Conservation (phyloP, 2,113 vertebrate genomes). For the Tachysurus fulvidraco region DNA sequence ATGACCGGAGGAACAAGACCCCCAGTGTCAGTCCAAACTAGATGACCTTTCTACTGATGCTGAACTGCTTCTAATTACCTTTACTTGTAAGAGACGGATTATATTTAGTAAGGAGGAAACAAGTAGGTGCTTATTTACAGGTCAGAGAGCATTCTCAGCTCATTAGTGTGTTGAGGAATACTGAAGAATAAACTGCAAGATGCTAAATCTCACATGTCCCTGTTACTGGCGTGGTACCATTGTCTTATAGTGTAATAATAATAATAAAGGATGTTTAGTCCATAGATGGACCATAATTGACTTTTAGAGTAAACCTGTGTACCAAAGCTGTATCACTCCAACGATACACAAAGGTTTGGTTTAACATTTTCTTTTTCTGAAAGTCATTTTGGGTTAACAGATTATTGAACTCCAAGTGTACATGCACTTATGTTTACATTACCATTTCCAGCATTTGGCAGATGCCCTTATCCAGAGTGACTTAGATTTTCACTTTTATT, state of each 20-base stretch:
- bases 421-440: too few relatives aligned
- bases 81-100: background rate
- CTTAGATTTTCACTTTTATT: too few relatives aligned
- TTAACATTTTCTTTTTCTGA: background rate
- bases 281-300: background rate
- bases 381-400: background rate
- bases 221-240: background rate
- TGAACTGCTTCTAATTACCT: background rate
- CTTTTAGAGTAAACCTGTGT: background rate
- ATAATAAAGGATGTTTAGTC: background rate
- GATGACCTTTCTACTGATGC: constrained; percentile 13
- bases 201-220: background rate
- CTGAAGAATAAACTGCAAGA: background rate
- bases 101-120: too few relatives aligned
- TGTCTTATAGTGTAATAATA: background rate
- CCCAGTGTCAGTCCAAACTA: background rate
- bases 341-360: background rate
- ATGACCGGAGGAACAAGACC: background rate
- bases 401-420: background rate
- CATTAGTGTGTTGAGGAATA: background rate
- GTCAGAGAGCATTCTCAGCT: background rate
- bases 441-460: too few relatives aligned
- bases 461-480: too few relatives aligned
- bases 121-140: background rate
- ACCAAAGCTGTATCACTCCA: background rate